Conservation (phyloP, 2,113 vertebrate genomes). For the Anseranas semipalmata region DNA sequence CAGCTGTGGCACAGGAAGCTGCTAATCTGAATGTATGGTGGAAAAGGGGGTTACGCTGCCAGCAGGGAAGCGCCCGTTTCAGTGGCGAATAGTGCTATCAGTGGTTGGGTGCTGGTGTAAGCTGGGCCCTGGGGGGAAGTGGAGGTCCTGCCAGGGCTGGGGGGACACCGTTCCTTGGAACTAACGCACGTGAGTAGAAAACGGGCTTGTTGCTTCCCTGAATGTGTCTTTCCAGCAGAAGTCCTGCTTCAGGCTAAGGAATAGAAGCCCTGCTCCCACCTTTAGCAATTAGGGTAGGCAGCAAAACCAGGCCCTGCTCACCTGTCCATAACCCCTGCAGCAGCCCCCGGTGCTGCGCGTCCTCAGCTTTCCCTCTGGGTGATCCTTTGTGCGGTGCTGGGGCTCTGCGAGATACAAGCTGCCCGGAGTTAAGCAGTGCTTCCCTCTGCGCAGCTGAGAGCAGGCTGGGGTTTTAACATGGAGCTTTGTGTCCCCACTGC, state of each 20-base stretch:
- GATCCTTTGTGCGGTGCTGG: rapidly evolving
- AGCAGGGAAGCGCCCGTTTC: background rate
- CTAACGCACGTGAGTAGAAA: rapidly evolving
- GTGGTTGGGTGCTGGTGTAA: background rate
- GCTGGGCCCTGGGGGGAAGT: rapidly evolving
- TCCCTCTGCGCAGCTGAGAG: background rate
- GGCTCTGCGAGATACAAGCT: background rate
- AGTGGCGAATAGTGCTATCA: rapidly evolving
- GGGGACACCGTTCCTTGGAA: background rate
- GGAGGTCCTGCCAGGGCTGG: background rate
- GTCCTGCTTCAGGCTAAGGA: background rate
- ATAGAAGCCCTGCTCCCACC: background rate
- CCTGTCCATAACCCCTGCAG: rapidly evolving
- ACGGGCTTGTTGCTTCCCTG: background rate
- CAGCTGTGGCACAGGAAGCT: background rate
- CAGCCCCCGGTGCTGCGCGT: rapidly evolving
- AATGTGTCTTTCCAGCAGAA: background rate
- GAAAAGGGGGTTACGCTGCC: rapidly evolving
- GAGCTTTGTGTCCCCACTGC: background rate
- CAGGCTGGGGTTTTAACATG: background rate
- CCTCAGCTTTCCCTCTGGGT: background rate
- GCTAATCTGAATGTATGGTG: background rate
- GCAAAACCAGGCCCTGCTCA: background rate
- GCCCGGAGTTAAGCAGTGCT: background rate
- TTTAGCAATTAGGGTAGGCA: background rate